Conservation (phyloP, 2,888 invertebrate genomes). For the Criorhina ranunculi region DNA sequence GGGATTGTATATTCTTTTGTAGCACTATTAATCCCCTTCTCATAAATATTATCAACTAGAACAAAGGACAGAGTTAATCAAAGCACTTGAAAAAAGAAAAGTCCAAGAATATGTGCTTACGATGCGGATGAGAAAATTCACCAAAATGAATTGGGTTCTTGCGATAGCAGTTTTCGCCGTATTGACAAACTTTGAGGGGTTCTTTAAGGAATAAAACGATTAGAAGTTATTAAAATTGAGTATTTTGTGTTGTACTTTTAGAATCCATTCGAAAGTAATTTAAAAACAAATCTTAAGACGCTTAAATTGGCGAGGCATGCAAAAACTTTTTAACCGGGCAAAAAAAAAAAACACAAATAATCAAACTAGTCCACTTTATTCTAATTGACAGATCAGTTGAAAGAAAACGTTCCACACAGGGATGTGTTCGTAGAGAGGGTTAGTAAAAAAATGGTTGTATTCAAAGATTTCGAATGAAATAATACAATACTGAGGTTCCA, state of each 20-base stretch:
- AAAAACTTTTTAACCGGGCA: neutral
- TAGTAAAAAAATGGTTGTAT: neutral
- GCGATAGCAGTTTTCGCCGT: conserved; percentile 91
- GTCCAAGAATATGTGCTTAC: conserved; percentile 84
- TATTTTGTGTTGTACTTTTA: conserved; percentile 42
- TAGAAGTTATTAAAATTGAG: conserved; percentile 19
- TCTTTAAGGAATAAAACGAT: conserved; percentile 42
- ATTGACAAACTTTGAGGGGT: conserved; percentile 87
- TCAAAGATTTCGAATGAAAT: neutral
- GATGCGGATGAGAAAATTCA: conserved; percentile 92
- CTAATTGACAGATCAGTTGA: conserved; percentile 7
- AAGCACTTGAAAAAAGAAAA: neutral
- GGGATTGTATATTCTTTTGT: conserved; percentile 86
- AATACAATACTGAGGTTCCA: too few relatives aligned
- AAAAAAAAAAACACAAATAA: neutral
- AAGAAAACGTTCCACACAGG: neutral
- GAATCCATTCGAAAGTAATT: conserved; percentile 22
- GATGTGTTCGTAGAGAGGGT: neutral
- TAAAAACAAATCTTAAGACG: neutral
- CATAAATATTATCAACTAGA: conserved; percentile 88
- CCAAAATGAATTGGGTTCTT: conserved; percentile 93
- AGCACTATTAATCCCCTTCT: conserved; percentile 83
- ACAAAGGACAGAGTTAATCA: conserved; percentile 63
- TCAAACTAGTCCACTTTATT: neutral
- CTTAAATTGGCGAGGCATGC: neutral